Conservation (phyloP, 2,888 invertebrate genomes). For the Pammene fasciana region DNA sequence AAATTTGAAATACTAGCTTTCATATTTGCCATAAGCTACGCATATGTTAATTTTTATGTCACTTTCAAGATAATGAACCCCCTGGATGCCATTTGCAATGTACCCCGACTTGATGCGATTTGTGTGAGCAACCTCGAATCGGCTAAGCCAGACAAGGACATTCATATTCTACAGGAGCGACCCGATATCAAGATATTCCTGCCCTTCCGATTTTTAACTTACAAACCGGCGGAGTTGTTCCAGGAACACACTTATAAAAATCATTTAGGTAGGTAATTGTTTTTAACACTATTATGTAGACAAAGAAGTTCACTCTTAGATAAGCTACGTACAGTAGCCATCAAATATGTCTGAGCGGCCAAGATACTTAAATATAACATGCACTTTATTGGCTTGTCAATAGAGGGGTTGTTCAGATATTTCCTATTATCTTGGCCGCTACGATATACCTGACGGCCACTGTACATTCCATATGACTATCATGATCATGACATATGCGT, state of each 20-base stretch:
- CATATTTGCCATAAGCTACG: not conserved
- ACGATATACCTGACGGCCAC: too few relatives aligned
- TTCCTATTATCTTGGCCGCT: too few relatives aligned
- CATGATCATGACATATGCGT: too few relatives aligned
- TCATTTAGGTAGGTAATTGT: slow-evolving; percentile 88
- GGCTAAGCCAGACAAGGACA: slow-evolving; percentile 85
- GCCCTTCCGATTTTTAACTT: slow-evolving; percentile 90
- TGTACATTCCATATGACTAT: too few relatives aligned
- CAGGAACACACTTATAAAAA: slow-evolving; percentile 88
- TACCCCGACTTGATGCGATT: slow-evolving; percentile 87
- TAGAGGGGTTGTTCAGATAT: too few relatives aligned
- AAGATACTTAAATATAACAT: too few relatives aligned
- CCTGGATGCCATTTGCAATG: slow-evolving; percentile 82
- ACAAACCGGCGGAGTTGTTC: slow-evolving; percentile 88
- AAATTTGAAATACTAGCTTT: not conserved
- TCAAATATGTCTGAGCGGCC: too few relatives aligned
- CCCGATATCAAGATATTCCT: slow-evolving; percentile 92
- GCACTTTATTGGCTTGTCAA: too few relatives aligned
- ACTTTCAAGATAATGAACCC: slow-evolving; percentile 25
- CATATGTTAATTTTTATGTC: not conserved
- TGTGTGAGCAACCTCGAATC: slow-evolving; percentile 91
- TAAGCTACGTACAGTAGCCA: too few relatives aligned
- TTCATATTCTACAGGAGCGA: slow-evolving; percentile 86
- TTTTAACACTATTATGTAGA: not conserved
- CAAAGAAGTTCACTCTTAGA: not conserved